Base-by-base conservation (phyloP, 2,888 invertebrate species). In the Oxyscelio sp. region DNA sequence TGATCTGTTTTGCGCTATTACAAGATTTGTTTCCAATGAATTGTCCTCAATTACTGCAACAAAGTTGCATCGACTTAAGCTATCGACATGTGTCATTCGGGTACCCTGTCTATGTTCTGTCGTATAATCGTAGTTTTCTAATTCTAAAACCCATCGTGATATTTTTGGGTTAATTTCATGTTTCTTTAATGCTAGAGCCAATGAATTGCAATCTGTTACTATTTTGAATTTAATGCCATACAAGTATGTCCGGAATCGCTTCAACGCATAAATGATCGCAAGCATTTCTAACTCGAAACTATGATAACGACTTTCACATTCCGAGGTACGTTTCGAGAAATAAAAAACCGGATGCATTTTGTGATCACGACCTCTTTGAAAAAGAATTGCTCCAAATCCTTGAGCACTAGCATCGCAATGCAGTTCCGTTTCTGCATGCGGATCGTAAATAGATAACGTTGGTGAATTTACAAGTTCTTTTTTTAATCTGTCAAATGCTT, bases 251-350 rank as follows among this genome's bases (percentile, higher is more conserved):
- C 71, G n/a, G 27, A 73, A 73, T 5, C 70, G 27, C 19, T 22
- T 6, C 5, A 59, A 19, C 6, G 58, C 58, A 5, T 58, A 31
- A 1, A 71, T 48, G 6, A 71, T 73, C 0, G 59, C 71, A 0
- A 73, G n/a, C 58, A 58, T 58, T 34, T 71, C 70, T 2, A 71
- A 21, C n/a, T 71, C 70, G 13, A 71, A 71, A 22, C 70, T 71
- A 34, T 58, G 70, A 6, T 31, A 48, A 3, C 13, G 27, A 21
- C 40, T 58, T 34, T 71, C 58, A 0, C 48, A 34, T 11, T 15
- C 48, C 4, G 58, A 34, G 5, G 58, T 48, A 11, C 70, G 54
- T 15, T 71, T 58, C 0, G 71, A 71, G 38, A 61, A 73, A 34
- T 73, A 73, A 19, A 73, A 73, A 2, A 73, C 31, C 0, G 73